These are phyloP conservation scores for Ctenodactylus gundi DNA, from an alignment of 2,113 vertebrate genomes.

Conservation along the genomic window DNA sequence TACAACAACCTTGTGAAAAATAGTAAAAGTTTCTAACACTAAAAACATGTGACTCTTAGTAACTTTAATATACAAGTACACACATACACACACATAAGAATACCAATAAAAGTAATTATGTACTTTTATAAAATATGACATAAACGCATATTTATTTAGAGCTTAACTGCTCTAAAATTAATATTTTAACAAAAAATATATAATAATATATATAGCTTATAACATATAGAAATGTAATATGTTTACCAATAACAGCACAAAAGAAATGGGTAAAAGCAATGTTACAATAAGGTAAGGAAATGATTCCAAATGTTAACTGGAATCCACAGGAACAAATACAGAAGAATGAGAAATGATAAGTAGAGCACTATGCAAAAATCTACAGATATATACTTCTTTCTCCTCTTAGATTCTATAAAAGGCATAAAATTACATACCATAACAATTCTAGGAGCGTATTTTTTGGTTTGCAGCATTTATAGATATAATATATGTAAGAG, in stretches of 20 bases:
- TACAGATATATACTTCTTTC: background rate
- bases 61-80: background rate
- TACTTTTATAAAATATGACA: background rate
- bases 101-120: background rate
- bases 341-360: background rate
- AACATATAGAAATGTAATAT: background rate
- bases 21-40: background rate
- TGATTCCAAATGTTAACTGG: background rate
- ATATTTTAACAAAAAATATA: background rate
- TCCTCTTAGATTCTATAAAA: background rate
- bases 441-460: background rate
- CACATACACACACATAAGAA: background rate
- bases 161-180: background rate
- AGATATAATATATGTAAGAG: background rate
- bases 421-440: background rate
- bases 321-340: background rate
- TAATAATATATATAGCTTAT: background rate
- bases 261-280: background rate
- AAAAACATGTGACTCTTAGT: background rate
- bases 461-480: background rate
- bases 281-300: background rate
- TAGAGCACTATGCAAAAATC: background rate
- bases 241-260: background rate
- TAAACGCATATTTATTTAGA: background rate
- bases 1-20: background rate